phyloP scores from a whole-genome alignment of 2,797 vertebrate species.

The Hemibagrus guttatus region DNA sequence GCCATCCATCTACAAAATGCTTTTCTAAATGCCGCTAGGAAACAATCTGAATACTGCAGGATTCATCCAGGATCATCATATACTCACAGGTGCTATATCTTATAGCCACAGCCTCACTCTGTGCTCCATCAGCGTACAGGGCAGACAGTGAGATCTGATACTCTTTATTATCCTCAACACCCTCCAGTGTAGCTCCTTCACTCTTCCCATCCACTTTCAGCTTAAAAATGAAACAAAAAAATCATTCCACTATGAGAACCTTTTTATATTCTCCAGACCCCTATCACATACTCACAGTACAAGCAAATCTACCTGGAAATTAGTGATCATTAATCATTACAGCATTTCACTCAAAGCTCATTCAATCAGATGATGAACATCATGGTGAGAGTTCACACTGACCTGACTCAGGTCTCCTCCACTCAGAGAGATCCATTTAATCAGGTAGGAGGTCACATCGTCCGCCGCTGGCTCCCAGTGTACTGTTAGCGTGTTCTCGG shows the following conservation, averaged over 20 bases:
- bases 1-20: neutral
- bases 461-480: constrained; percentile 83
- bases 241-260: no score
- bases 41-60: neutral
- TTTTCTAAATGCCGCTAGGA: neutral
- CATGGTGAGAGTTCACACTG: constrained; percentile 26
- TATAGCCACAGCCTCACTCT: constrained; percentile 84
- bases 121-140: constrained; percentile 86
- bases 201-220: constrained; percentile 80
- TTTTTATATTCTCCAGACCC: neutral
- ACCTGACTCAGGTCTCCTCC: constrained; percentile 89
- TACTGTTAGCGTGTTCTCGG: constrained; percentile 77
- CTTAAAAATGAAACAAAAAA: constrained; percentile 65
- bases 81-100: constrained; percentile 87
- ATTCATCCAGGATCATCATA: neutral
- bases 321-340: neutral
- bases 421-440: constrained; percentile 88
- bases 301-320: neutral
- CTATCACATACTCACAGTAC: neutral
- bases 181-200: constrained; percentile 77
- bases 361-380: neutral
- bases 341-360: neutral
- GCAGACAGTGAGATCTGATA: constrained; percentile 92
- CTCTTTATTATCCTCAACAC: constrained; percentile 82
- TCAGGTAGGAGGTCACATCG: constrained; percentile 87